phyloP scores from a whole-genome alignment of 2,113 vertebrate genomes.

The Phasianus colchicus region DNA sequence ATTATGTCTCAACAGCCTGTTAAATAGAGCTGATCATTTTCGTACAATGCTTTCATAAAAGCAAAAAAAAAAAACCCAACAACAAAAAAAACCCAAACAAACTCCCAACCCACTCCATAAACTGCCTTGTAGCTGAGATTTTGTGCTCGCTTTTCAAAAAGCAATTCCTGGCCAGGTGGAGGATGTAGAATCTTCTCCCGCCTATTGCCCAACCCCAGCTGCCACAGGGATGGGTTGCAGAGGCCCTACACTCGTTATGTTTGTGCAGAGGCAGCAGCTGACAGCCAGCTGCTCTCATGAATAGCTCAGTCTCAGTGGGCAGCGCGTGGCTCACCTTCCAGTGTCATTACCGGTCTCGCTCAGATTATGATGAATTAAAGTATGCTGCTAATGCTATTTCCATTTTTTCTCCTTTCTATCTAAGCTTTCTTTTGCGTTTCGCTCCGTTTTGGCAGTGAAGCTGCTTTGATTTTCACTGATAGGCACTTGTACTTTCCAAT shows the following conservation, averaged over 20 bases:
- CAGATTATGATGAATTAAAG: not conserved
- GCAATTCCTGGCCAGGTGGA: not conserved
- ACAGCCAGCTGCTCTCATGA: conserved; percentile 48
- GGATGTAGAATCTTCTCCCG: not conserved
- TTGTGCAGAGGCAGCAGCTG: not conserved
- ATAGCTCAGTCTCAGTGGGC: not conserved
- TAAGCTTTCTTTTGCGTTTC: not conserved
- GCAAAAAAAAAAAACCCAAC: not conserved
- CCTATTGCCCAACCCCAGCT: not conserved
- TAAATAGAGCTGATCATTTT: not conserved
- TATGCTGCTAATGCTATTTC: not conserved
- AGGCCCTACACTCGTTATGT: not conserved
- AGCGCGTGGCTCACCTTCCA: conserved; percentile 2
- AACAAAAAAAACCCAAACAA: not conserved
- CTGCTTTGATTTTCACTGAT: not conserved
- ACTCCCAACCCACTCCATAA: not conserved
- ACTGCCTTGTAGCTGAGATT: not conserved
- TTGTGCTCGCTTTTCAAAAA: not conserved
- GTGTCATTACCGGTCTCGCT: not conserved
- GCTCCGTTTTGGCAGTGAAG: not conserved
- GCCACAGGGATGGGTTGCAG: not conserved
- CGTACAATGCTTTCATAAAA: not conserved
- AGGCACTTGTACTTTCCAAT: not conserved
- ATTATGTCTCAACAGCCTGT: not conserved
- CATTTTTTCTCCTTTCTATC: not conserved